phyloP scores from a whole-genome alignment of 2,888 invertebrate genomes.

The Congeria kusceri region DNA sequence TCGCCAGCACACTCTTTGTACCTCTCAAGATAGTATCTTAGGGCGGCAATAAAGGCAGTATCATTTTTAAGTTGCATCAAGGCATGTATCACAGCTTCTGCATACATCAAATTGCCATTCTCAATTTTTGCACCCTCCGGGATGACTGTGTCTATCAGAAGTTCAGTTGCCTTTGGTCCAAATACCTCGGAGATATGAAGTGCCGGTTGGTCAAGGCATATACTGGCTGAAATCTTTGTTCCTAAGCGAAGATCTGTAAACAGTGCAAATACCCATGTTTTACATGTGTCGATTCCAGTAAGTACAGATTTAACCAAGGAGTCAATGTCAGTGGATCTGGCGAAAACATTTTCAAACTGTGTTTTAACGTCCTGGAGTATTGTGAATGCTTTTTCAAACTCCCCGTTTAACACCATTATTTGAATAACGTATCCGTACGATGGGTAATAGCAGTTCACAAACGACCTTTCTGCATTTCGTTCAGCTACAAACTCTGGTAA shows the following conservation, averaged over 20 bases:
- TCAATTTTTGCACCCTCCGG: slow-evolving; percentile 16
- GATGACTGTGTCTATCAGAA: slow-evolving; percentile 4
- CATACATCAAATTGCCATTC: slow-evolving; percentile 14
- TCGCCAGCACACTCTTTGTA: slow-evolving; percentile 26
- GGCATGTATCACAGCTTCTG: not conserved
- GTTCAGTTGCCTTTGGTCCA: slow-evolving; percentile 11
- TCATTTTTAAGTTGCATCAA: not conserved
- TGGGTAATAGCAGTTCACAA: too few relatives aligned
- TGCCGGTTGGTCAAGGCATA: not conserved
- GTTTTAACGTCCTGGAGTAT: too few relatives aligned
- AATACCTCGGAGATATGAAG: slow-evolving; percentile 24
- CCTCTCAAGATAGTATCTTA: slow-evolving; percentile 16
- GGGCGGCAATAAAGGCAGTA: not conserved
- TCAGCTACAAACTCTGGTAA: too few relatives aligned
- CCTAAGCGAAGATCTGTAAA: slow-evolving; percentile 16
- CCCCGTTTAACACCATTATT: too few relatives aligned
- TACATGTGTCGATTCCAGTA: not conserved
- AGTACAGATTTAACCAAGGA: too few relatives aligned
- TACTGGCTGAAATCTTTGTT: not conserved
- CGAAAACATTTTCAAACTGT: too few relatives aligned
- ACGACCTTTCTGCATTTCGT: too few relatives aligned
- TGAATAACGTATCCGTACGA: too few relatives aligned
- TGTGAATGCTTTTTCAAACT: too few relatives aligned
- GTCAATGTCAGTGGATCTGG: too few relatives aligned
- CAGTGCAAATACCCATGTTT: slow-evolving; percentile 11